phyloP scores from a whole-genome alignment of 2,888 invertebrate species.

The Eristalinus aeneus region DNA sequence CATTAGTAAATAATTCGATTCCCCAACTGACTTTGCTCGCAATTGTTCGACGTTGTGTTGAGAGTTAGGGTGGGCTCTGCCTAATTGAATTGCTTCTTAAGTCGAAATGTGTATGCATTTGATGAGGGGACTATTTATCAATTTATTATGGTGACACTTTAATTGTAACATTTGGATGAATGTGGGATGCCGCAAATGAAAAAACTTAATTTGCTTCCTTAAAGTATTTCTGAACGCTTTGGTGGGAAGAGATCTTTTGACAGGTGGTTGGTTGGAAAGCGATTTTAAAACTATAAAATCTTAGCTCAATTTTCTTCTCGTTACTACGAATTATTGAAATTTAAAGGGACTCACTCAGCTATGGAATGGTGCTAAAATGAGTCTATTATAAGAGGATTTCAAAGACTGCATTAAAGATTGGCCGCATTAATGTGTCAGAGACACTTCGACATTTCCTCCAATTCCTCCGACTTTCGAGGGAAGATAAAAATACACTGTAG shows the following conservation, averaged over 20 bases:
- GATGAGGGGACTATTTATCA: background rate
- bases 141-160: background rate
- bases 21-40: background rate
- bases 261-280: background rate
- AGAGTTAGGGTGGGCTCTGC: background rate
- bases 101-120: background rate
- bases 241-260: background rate
- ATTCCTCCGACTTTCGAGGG: too few species aligned
- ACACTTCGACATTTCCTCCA: too few species aligned
- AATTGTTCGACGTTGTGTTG: slow-evolving; percentile 9
- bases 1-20: slow-evolving; percentile 39
- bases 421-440: too few species aligned
- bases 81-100: background rate
- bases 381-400: too few species aligned
- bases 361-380: too few species aligned
- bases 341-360: too few species aligned
- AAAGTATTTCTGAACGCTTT: background rate
- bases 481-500: too few species aligned
- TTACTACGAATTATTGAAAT: too few species aligned
- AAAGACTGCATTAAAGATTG: too few species aligned
- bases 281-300: too few species aligned
- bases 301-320: too few species aligned
- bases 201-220: background rate
- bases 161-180: background rate
- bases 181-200: background rate